Evolutionary conservation across 2,113 vertebrate species (phyloP), one percentile per base, ranked within the genome.

Genomic region (Todiramphus saurophagus): DNA sequence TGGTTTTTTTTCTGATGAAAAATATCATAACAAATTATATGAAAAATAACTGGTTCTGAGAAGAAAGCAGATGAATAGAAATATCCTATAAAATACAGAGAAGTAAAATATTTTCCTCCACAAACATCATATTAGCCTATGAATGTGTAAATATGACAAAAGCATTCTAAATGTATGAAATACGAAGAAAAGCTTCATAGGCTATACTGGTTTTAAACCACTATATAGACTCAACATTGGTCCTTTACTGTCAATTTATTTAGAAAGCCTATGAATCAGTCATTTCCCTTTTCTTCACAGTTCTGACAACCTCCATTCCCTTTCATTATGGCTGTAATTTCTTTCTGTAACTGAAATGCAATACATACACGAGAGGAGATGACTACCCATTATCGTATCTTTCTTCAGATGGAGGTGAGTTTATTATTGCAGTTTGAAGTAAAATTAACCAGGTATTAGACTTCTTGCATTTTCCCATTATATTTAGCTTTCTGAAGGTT

Each of bases 311-410:
- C 33, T 64, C 46, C 20, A 67, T 86, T 80, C 64, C 46, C 14
- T 64, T 62, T 85, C 75, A 77, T 95, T 81, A 53, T 53, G 37
- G 11, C 30, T 78, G 28, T 16, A 84, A 91, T 94, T 81, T 87
- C 93, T 89, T 94, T 58, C 43, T 89, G 35, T n/a, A 87, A 31
- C 31, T 90, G 72, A 77, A 91, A 96, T 51, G n/a, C 33, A 88
- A 23, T 24, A 27, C 28, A 12, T 35, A 85, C 58, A 33, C 63
- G 30, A 88, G 81, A 72, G 48, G 44, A 93, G 55, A 50, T 51
- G 82, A 76, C 19, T 77, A 50, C 17, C 37, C 14, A 60, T 90
- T 93, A 80, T 53, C 50, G 43, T 48, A 59, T 55, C 55, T 88
- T 93, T 86, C 72, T 83, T 83, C 82, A 78, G 55, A 69, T 14